These are phyloP conservation scores for Eupeodes luniger DNA, from an alignment of 2,888 invertebrate species.

Conservation along the genomic window DNA sequence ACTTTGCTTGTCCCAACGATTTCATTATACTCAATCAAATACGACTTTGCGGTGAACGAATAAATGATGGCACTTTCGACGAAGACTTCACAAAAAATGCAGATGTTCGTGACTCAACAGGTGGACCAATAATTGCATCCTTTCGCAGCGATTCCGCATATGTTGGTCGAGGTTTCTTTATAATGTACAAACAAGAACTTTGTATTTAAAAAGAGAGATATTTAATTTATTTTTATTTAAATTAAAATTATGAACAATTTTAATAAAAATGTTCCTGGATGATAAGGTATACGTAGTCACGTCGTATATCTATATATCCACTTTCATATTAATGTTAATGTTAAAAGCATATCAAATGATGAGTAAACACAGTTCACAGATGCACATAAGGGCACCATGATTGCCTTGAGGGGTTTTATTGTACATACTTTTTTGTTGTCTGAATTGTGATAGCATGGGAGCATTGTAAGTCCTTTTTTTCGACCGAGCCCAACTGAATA, in stretches of 20 bases:
- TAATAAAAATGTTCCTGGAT: not conserved
- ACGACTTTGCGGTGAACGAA: conserved; percentile 89
- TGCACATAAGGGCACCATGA: conserved; percentile 51
- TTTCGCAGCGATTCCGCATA: conserved; percentile 88
- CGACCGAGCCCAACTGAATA: conserved; percentile 63
- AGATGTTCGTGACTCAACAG: conserved; percentile 88
- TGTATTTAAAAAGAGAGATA: conserved; percentile 83
- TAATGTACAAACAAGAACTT: conserved; percentile 88
- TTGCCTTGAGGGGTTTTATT: conserved; percentile 72
- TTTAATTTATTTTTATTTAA: conserved; percentile 54
- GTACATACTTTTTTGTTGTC: not conserved
- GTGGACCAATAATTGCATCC: conserved; percentile 89
- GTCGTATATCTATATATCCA: not conserved
- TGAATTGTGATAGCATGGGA: conserved; percentile 71
- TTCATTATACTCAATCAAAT: conserved; percentile 89
- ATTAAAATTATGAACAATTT: conserved; percentile 28
- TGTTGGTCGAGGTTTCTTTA: conserved; percentile 89
- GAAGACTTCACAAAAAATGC: conserved; percentile 88
- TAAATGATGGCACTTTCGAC: conserved; percentile 87
- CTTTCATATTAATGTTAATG: not conserved
- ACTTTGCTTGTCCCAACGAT: conserved; percentile 91
- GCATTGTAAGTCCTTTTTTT: conserved; percentile 57
- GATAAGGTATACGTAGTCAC: too few relatives aligned
- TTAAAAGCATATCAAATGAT: conserved; percentile 41
- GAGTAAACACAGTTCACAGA: conserved; percentile 66